A percentile compares a stretch with the other conserved stretches of the same genome.
Conservation (phyloP, 2,888 invertebrate genomes). For the Polydesmus complanatus region DNA sequence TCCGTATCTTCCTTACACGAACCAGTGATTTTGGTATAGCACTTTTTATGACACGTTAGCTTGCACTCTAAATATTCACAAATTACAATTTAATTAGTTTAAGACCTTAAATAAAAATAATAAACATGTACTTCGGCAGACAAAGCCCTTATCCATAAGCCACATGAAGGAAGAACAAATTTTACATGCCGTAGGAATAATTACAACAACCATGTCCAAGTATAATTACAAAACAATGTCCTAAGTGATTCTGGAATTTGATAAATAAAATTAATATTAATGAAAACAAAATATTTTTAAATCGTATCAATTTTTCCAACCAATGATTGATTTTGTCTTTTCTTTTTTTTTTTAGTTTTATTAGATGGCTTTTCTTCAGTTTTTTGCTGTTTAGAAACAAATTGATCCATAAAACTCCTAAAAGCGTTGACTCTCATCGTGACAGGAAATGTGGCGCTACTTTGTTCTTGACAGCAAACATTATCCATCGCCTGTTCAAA, state of each 20-base stretch:
- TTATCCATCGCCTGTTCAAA: constrained; percentile 75
- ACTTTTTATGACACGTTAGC: constrained; percentile 87
- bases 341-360: constrained; percentile 35
- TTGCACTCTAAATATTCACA: constrained; percentile 51
- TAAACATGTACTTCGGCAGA: constrained; percentile 44
- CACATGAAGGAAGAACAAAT: constrained; percentile 87
- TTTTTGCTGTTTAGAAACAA: constrained; percentile 47
- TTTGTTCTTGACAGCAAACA: constrained; percentile 52
- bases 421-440: constrained; percentile 93
- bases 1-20: constrained; percentile 30
- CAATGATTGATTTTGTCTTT: constrained; percentile 22
- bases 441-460: constrained; percentile 59
- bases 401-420: constrained; percentile 90
- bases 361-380: constrained; percentile 65
- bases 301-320: constrained; percentile 4
- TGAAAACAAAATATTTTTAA: background rate
- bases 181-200: constrained; percentile 92
- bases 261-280: constrained; percentile 4
- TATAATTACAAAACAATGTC: constrained; percentile 73
- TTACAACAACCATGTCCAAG: constrained; percentile 85
- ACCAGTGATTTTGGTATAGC: constrained; percentile 56
- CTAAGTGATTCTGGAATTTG: constrained; percentile 44
- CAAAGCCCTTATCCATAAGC: constrained; percentile 81
- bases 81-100: constrained; percentile 11
- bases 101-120: background rate